These are phyloP conservation scores for Grapholita molesta DNA, from an alignment of 1,140 invertebrate species.

Conservation along the genomic window DNA sequence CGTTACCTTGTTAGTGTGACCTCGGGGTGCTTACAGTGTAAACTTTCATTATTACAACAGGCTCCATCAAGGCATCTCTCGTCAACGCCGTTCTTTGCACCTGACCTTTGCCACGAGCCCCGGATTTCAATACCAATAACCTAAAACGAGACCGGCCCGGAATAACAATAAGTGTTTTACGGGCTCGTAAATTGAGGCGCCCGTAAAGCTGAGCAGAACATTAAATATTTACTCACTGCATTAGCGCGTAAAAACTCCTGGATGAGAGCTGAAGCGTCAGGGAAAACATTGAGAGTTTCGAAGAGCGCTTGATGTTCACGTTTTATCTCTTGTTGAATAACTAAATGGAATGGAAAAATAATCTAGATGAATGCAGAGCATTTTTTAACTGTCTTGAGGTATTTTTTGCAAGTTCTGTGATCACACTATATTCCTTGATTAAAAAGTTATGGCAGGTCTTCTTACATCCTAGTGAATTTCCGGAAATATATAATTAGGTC, in stretches of 20 bases:
- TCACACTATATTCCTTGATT: no score
- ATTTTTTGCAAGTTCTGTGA: no score
- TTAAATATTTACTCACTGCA: not conserved
- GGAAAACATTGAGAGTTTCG: not conserved
- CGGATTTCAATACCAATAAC: not conserved
- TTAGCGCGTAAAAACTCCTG: not conserved
- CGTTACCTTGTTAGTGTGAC: no score
- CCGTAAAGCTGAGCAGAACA: not conserved
- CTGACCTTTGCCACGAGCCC: not conserved
- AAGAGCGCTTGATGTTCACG: no score
- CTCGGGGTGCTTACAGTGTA: no score
- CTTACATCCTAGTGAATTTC: no score
- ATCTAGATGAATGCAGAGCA: no score
- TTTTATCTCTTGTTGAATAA: not conserved
- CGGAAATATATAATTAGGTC: no score
- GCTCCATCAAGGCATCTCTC: not conserved
- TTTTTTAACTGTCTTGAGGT: no score
- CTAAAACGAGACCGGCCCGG: not conserved
- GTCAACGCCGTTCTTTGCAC: not conserved
- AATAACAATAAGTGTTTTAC: constrained; percentile 3
- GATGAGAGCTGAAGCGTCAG: not conserved
- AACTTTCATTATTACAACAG: no score
- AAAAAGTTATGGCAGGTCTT: no score
- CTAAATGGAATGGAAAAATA: no score
- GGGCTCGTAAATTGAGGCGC: not conserved